These are phyloP conservation scores for Proteles cristata DNA, from an alignment of 2,113 vertebrate genomes.

Conservation along the genomic window DNA sequence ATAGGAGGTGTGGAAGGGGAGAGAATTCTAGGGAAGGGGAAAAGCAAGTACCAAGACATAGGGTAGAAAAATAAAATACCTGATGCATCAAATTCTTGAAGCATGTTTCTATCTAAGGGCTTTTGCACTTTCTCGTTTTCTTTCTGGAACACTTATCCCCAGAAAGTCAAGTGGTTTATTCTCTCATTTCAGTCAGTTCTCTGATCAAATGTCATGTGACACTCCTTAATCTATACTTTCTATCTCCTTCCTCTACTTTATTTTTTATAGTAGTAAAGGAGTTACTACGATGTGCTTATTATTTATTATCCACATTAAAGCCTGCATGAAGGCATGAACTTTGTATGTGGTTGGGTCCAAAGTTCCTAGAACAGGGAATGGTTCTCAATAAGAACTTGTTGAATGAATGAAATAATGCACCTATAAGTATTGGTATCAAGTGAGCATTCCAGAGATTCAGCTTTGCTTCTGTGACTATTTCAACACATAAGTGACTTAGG, in stretches of 20 bases:
- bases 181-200: constrained; percentile 13
- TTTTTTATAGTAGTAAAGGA: neutral
- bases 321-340: neutral
- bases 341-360: neutral
- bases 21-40: neutral
- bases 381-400: neutral
- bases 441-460: neutral
- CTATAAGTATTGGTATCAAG: neutral
- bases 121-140: neutral
- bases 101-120: neutral
- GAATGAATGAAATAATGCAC: neutral
- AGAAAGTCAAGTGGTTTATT: neutral
- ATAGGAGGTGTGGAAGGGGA: neutral
- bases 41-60: neutral
- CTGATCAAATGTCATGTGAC: neutral
- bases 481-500: neutral
- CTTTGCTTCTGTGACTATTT: neutral
- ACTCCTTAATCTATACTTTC: neutral
- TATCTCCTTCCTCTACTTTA: neutral
- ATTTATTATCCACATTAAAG: neutral
- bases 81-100: neutral
- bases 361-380: neutral
- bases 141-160: neutral
- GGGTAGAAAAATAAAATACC: neutral
- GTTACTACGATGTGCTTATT: neutral